These are phyloP conservation scores for Temnothorax unifasciatus DNA, from an alignment of 2,888 invertebrate species.

Conservation along the genomic window DNA sequence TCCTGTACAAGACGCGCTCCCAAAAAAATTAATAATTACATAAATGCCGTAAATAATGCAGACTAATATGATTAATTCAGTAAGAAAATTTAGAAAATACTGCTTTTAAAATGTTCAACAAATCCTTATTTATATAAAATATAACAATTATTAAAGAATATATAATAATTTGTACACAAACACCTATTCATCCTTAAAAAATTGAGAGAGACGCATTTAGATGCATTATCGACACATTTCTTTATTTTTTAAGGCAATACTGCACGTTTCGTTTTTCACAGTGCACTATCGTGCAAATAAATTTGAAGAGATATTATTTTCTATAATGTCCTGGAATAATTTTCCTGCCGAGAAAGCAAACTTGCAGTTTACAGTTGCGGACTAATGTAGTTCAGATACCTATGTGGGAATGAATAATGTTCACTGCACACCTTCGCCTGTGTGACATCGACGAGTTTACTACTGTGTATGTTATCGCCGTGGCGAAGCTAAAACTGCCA, in stretches of 20 bases:
- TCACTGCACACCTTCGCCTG: not conserved
- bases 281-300: not conserved
- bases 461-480: slow-evolving; percentile 30
- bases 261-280: not conserved
- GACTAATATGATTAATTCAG: not conserved
- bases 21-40: not conserved
- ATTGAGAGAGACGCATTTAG: not conserved
- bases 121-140: not conserved
- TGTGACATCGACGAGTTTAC: slow-evolving; percentile 29
- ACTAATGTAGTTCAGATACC: slow-evolving; percentile 29
- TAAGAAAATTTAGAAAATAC: not conserved
- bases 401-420: slow-evolving; percentile 16
- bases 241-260: not conserved
- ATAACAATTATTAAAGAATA: slow-evolving; percentile 3
- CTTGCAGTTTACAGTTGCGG: not conserved
- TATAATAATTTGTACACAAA: not conserved
- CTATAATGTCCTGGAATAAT: not conserved
- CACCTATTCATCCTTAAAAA: not conserved
- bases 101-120: not conserved
- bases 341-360: slow-evolving; percentile 13
- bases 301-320: not conserved
- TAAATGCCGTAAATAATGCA: not conserved
- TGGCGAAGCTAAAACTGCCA: not conserved
- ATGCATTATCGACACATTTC: not conserved
- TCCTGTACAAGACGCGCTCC: not conserved